Evolutionary conservation across 2,888 invertebrate species (phyloP).

Genomic region (Xanthia icteritia): DNA sequence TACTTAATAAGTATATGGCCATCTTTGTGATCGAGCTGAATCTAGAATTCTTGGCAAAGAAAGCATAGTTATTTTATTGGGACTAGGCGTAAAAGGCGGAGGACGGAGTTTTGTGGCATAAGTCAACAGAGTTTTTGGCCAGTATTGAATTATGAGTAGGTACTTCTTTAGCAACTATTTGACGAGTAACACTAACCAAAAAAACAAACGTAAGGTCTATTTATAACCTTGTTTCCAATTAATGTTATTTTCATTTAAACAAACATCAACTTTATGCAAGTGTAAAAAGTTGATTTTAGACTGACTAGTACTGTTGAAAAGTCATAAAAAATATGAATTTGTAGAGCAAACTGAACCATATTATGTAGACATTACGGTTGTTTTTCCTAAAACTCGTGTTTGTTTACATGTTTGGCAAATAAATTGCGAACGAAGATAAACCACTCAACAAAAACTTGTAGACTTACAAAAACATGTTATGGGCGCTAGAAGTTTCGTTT

Average conservation of each 20-base stretch:
- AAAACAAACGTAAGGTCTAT: too few relatives aligned
- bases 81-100: background rate
- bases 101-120: background rate
- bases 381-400: too few relatives aligned
- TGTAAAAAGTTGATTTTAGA: too few relatives aligned
- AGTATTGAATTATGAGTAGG: background rate
- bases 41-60: background rate
- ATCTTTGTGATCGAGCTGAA: background rate
- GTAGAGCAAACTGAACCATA: too few relatives aligned
- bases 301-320: too few relatives aligned
- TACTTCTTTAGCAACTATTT: background rate
- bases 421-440: too few relatives aligned
- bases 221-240: too few relatives aligned
- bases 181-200: background rate
- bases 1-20: background rate
- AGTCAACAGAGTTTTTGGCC: background rate
- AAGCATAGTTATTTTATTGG: background rate
- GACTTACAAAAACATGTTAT: background rate
- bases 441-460: constrained; percentile 3
- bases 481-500: background rate
- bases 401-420: too few relatives aligned
- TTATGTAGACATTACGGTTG: too few relatives aligned
- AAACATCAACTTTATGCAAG: too few relatives aligned
- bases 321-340: too few relatives aligned
- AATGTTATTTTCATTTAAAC: too few relatives aligned